Evolutionary conservation across 2,888 invertebrate genomes (phyloP).

Genomic region (Scaeva pyrastri): DNA sequence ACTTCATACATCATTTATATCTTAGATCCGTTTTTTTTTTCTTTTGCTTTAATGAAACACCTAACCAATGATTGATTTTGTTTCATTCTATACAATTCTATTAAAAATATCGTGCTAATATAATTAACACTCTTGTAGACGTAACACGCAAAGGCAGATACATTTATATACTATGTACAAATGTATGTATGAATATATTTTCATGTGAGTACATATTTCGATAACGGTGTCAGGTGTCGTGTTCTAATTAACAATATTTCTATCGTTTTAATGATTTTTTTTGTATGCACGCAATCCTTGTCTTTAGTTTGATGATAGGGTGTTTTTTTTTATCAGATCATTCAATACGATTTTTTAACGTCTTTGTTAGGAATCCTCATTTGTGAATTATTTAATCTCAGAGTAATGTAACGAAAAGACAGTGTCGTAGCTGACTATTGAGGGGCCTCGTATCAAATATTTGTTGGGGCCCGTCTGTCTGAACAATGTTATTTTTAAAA

Average conservation of each 20-base stretch:
- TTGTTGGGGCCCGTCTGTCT: no score
- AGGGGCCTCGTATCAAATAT: no score
- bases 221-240: constrained; percentile 33
- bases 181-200: no score
- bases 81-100: not conserved
- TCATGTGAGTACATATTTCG: constrained; percentile 17
- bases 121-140: constrained; percentile 9
- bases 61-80: constrained; percentile 1
- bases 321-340: not conserved
- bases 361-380: no score
- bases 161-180: no score
- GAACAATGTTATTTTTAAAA: no score
- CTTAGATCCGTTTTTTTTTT: not conserved
- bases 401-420: no score
- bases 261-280: constrained; percentile 28
- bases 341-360: no score
- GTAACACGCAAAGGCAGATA: not conserved
- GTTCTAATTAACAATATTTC: constrained; percentile 39
- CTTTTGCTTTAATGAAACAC: not conserved
- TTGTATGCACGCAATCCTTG: not conserved
- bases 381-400: no score
- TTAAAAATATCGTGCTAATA: constrained; percentile 20
- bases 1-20: not conserved
- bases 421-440: no score
- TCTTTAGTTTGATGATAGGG: not conserved